Evolutionary conservation across 1,140 invertebrate species (phyloP), one percentile per base, ranked within the genome.

Genomic region (Dermatophagoides farinae): DNA sequence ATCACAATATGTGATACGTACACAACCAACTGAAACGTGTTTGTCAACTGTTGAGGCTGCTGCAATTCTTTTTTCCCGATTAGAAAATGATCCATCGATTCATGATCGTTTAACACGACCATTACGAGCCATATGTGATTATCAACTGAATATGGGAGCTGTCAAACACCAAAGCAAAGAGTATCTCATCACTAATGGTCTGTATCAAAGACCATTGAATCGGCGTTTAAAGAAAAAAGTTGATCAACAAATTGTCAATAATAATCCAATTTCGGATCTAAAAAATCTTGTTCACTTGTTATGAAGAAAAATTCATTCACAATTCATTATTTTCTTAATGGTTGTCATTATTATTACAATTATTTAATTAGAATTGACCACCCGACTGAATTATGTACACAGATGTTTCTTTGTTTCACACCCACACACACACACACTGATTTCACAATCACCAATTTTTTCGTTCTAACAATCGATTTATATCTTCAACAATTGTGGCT

Each of bases 121-220:
- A 0, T 71, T 95, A 37, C 80, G 84, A 67, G 80, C 83, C 41
- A 73, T 93, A 18, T 93, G 88, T 72, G 37, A 82, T 58, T 78
- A 81, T 74, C 89, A 95, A 70, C 70, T 95, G 54, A 77, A 85
- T 64, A 86, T 90, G 76, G 89, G 89, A 49, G 89, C 89, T 38
- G 84, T 89, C 0, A 83, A 83, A 50, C 89, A 93, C 74, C 84
- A 92, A 69, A 92, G 88, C 64, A 92, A 89, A 74, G 85, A 91
- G 70, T 87, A 81, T 74, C 75, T 84, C 62, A 80, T 89, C 40
- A 84, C 86, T 72, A 86, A 84, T 66, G 85, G 86, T 66, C 77
- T 79, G 61, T 90, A 88, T 75, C 82, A 83, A 43, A 86, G 86
- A 70, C 74, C 83, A 23, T 82, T 88, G 41, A 61, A 61, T 23